These are phyloP conservation scores for Oreochromis grahami DNA, from an alignment of 2,797 vertebrate species.

Conservation along the genomic window DNA sequence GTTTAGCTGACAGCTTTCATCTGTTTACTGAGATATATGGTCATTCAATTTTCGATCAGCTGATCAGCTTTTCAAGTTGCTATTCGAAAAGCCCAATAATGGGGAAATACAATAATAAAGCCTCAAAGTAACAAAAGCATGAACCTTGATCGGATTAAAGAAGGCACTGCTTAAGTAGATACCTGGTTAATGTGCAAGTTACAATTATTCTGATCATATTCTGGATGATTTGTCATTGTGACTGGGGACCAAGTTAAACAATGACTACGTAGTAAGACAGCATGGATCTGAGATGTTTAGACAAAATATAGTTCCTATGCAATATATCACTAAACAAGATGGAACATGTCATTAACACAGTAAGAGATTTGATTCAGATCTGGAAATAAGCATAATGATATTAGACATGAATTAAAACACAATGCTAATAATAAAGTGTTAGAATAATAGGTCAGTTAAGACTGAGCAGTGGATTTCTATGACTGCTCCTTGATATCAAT, in stretches of 20 bases:
- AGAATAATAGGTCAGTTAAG: not conserved
- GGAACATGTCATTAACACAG: not conserved
- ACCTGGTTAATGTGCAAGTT: not conserved
- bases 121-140: not conserved
- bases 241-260: accelerated
- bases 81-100: not conserved
- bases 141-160: not conserved
- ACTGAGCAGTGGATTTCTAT: too few species aligned
- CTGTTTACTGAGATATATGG: accelerated
- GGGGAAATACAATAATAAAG: not conserved
- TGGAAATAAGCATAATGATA: accelerated
- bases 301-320: not conserved
- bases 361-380: accelerated
- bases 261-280: not conserved
- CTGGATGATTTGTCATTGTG: not conserved
- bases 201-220: not conserved
- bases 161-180: not conserved
- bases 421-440: accelerated
- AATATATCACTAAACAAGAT: not conserved
- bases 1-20: not conserved
- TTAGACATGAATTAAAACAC: accelerated
- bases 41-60: not conserved
- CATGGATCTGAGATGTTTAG: accelerated
- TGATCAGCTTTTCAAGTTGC: accelerated
- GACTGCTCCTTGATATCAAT: accelerated